phyloP scores from a whole-genome alignment of 2,113 vertebrate species.

The Brachirus orientalis region DNA sequence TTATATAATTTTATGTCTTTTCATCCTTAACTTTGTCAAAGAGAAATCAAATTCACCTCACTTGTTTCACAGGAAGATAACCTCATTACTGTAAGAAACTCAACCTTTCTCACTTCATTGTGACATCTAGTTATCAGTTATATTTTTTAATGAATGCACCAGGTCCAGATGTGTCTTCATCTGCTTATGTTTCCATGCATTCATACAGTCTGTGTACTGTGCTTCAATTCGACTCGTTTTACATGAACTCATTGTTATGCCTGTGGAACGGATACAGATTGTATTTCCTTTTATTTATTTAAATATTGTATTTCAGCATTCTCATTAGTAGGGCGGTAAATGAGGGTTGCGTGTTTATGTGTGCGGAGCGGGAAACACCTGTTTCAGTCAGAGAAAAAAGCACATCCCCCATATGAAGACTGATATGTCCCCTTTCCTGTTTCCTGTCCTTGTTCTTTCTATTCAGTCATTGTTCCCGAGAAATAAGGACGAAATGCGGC shows the following conservation, averaged over 20 bases:
- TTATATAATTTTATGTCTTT: too few species aligned
- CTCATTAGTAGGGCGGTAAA: conserved; percentile 54
- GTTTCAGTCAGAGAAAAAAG: conserved; percentile 40
- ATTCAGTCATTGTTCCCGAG: conserved; percentile 57
- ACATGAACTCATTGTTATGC: conserved; percentile 38
- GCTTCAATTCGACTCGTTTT: conserved; percentile 30
- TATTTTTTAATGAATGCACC: background rate
- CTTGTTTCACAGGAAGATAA: background rate
- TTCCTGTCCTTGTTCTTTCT: conserved; percentile 45
- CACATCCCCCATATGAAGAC: conserved; percentile 56
- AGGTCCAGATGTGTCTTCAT: conserved; percentile 11
- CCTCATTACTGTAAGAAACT: too few species aligned
- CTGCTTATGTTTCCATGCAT: conserved; percentile 16
- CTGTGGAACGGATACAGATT: conserved; percentile 37
- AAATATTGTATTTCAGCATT: conserved; percentile 4
- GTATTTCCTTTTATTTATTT: conserved; percentile 36
- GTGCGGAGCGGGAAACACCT: conserved; percentile 70
- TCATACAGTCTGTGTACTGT: background rate
- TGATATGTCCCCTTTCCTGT: conserved; percentile 68
- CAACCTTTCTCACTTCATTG: background rate
- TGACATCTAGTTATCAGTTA: background rate
- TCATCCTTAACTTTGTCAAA: too few species aligned
- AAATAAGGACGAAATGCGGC: conserved; percentile 55
- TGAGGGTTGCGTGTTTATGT: conserved; percentile 34
- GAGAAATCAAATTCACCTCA: too few species aligned